A percentile compares a stretch with the other conserved stretches of the same genome.
Evolutionary conservation across 2,888 invertebrate genomes (phyloP).

Genomic region (Nomada ferruginata): DNA sequence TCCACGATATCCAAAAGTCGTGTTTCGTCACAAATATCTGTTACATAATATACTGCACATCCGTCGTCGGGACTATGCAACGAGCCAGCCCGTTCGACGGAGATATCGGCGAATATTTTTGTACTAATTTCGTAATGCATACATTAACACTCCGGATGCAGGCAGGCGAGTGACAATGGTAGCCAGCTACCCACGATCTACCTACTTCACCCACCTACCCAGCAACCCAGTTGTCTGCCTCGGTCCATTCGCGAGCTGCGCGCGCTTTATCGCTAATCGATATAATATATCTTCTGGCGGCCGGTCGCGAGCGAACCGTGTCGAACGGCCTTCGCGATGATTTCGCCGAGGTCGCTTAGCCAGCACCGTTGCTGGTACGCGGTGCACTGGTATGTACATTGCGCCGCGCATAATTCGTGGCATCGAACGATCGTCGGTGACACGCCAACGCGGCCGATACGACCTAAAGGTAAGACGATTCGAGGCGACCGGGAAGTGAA

Average conservation of each 20-base stretch:
- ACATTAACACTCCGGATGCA: background rate
- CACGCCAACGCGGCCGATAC: background rate
- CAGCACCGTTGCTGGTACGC: conserved; percentile 26
- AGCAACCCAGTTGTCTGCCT: conserved; percentile 70
- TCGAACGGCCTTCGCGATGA: conserved; percentile 77
- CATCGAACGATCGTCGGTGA: too few relatives aligned
- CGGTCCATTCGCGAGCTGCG: conserved; percentile 53
- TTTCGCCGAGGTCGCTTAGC: conserved; percentile 78
- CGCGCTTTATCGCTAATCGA: conserved; percentile 73
- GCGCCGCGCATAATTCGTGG: conserved; percentile 14
- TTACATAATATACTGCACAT: too few relatives aligned
- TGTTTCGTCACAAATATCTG: too few relatives aligned
- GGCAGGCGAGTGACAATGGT: conserved; percentile 50
- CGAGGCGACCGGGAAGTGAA: too few relatives aligned
- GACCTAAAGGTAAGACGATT: background rate
- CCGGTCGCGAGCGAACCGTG: conserved; percentile 59
- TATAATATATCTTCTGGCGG: conserved; percentile 67
- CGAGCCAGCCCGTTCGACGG: background rate
- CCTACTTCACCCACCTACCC: conserved; percentile 73
- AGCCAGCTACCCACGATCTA: conserved; percentile 60
- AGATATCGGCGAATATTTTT: background rate
- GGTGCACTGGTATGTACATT: conserved; percentile 11
- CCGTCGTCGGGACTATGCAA: background rate
- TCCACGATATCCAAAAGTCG: background rate
- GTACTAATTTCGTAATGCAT: conserved; percentile 5